phyloP scores from a whole-genome alignment of 1,140 invertebrate genomes.

The Zaprionus gabonicus region DNA sequence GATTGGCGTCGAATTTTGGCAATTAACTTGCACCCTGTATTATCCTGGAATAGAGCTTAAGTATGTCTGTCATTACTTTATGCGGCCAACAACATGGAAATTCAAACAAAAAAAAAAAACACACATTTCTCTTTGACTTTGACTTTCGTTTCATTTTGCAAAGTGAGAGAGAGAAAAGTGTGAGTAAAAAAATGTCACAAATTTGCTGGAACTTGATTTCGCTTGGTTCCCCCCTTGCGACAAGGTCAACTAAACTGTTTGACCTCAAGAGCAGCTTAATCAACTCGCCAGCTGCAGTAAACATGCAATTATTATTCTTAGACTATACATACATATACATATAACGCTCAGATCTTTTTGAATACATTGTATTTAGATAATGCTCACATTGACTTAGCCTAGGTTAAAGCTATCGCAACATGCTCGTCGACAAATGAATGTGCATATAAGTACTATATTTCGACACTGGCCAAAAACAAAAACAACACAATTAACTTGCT shows the following conservation, averaged over 20 bases:
- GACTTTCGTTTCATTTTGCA: neutral
- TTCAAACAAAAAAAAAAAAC: slow-evolving; percentile 2
- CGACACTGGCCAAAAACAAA: slow-evolving; percentile 5
- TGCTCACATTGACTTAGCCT: slow-evolving; percentile 23
- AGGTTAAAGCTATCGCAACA: slow-evolving; percentile 31
- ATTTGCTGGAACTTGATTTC: neutral
- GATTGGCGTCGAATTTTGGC: slow-evolving; percentile 63
- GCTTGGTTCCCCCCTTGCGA: neutral
- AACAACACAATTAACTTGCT: slow-evolving; percentile 29
- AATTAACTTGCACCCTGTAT: slow-evolving; percentile 73
- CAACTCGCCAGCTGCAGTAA: slow-evolving; percentile 14
- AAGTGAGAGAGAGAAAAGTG: neutral
- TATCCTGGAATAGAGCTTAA: slow-evolving; percentile 59
- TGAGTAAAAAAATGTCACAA: neutral
- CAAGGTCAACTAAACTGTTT: slow-evolving; percentile 1
- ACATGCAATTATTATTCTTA: slow-evolving; percentile 9
- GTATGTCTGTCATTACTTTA: slow-evolving; percentile 14
- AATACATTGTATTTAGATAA: slow-evolving; percentile 55
- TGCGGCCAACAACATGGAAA: neutral
- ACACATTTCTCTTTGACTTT: neutral
- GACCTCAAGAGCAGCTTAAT: slow-evolving; percentile 3
- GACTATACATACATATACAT: slow-evolving; percentile 15
- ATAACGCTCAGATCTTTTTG: slow-evolving; percentile 29
- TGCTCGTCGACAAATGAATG: slow-evolving; percentile 17
- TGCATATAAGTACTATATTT: slow-evolving; percentile 3